These are phyloP conservation scores for Paralichthys olivaceus DNA, from an alignment of 2,113 vertebrate genomes.

Conservation along the genomic window DNA sequence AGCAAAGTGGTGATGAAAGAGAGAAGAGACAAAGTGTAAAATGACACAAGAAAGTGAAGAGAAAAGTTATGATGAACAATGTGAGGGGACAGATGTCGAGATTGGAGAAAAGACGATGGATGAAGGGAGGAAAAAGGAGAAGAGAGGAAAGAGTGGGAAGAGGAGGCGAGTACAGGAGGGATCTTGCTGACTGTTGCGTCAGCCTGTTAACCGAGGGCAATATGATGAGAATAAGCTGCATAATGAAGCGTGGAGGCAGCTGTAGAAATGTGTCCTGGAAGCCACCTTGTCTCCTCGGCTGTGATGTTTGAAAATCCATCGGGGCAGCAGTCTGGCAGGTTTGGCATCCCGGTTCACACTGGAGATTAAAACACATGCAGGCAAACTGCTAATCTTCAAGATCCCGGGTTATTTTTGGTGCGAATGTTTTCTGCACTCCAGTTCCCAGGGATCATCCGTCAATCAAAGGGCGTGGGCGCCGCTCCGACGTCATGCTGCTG, in stretches of 20 bases:
- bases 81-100: not conserved
- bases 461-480: slow-evolving; percentile 20
- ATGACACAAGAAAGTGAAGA: not conserved
- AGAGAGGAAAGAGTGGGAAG: slow-evolving; percentile 48
- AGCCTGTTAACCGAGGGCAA: slow-evolving; percentile 70
- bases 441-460: slow-evolving; percentile 9
- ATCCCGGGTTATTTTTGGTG: slow-evolving; percentile 50
- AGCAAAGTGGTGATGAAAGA: not conserved
- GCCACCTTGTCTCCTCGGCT: slow-evolving; percentile 53
- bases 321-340: slow-evolving; percentile 51
- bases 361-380: slow-evolving; percentile 18
- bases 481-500: not conserved
- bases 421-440: not conserved
- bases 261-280: slow-evolving; percentile 61
- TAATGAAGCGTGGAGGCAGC: slow-evolving; percentile 70
- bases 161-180: slow-evolving; percentile 32
- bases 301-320: slow-evolving; percentile 42
- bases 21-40: not conserved
- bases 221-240: slow-evolving; percentile 67
- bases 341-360: not conserved
- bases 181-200: slow-evolving; percentile 74
- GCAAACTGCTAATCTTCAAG: slow-evolving; percentile 40
- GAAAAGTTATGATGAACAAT: not conserved
- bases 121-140: slow-evolving; percentile 24
- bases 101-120: not conserved